Evolutionary conservation across 2,888 invertebrate species (phyloP).

Genomic region (Periphyllus acericola): DNA sequence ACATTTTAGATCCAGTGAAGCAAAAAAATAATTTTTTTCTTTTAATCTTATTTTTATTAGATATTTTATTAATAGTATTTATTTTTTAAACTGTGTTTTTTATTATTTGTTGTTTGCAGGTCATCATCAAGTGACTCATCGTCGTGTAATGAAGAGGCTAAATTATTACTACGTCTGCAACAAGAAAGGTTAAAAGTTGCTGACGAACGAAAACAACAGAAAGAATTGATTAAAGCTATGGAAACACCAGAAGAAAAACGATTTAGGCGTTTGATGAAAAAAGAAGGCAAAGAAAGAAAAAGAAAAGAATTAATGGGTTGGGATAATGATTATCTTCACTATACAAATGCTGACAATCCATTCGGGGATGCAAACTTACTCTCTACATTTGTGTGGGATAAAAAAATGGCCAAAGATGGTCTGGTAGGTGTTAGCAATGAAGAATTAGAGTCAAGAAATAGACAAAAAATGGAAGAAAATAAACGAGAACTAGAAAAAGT

Average conservation of each 20-base stretch:
- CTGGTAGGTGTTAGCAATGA: constrained; percentile 79
- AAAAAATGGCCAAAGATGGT: constrained; percentile 95
- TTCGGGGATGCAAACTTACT: constrained; percentile 96
- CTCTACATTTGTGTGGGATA: constrained; percentile 95
- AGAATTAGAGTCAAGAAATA: constrained; percentile 83
- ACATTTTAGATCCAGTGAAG: too few species aligned
- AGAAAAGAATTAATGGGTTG: constrained; percentile 94
- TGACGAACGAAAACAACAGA: constrained; percentile 76
- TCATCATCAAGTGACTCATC: constrained; percentile 64
- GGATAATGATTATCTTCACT: constrained; percentile 96
- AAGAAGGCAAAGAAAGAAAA: constrained; percentile 88
- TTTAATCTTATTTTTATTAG: not conserved
- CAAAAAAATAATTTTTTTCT: not conserved
- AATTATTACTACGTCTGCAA: constrained; percentile 78
- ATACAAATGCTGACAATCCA: constrained; percentile 98
- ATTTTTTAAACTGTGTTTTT: not conserved
- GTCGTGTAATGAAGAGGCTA: constrained; percentile 72
- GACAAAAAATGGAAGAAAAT: constrained; percentile 90
- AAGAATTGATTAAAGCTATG: constrained; percentile 82
- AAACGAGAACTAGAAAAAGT: constrained; percentile 92
- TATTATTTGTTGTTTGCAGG: not conserved
- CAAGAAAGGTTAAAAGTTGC: constrained; percentile 75
- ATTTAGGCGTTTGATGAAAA: constrained; percentile 84
- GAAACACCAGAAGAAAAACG: constrained; percentile 97
- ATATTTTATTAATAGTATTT: not conserved